These are phyloP conservation scores for Bombus balteatus DNA, from an alignment of 1,140 invertebrate genomes.

Conservation along the genomic window DNA sequence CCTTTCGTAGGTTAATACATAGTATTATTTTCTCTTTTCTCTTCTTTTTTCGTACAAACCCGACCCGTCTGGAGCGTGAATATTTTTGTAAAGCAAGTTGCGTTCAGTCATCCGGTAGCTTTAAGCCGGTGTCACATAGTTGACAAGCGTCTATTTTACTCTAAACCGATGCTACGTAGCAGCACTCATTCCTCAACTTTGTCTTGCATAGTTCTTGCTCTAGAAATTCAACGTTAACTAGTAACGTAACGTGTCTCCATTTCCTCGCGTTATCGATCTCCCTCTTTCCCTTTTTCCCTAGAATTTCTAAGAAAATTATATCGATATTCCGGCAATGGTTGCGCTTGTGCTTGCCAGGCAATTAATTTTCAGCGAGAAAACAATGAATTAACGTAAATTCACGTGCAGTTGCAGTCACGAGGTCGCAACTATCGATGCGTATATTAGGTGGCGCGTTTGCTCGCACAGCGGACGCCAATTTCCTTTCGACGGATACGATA, in stretches of 20 bases:
- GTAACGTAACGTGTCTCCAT: not conserved
- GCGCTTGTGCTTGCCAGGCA: not conserved
- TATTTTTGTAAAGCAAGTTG: not conserved
- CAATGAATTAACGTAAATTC: not conserved
- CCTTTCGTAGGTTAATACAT: too few species aligned
- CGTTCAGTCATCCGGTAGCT: not conserved
- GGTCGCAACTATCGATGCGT: slow-evolving; percentile 39
- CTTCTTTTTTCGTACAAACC: too few species aligned
- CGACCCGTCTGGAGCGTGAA: not conserved
- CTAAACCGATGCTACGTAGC: not conserved
- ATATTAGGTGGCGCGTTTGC: not conserved
- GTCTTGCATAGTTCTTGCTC: slow-evolving; percentile 12
- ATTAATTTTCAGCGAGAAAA: slow-evolving; percentile 14
- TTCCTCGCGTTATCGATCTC: not conserved
- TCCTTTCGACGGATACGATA: slow-evolving; percentile 48
- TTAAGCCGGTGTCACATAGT: not conserved
- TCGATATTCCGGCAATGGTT: not conserved
- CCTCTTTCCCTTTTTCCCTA: not conserved
- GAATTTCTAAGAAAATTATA: not conserved
- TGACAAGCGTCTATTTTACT: not conserved
- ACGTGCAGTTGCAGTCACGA: not conserved
- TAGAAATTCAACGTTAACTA: not conserved
- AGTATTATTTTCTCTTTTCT: too few species aligned
- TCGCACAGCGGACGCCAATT: slow-evolving; percentile 37
- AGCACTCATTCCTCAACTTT: not conserved